Percentiles rank a stretch among this genome's conserved stretches.
Conservation (phyloP, 2,113 vertebrate genomes). For the Esox niger region DNA sequence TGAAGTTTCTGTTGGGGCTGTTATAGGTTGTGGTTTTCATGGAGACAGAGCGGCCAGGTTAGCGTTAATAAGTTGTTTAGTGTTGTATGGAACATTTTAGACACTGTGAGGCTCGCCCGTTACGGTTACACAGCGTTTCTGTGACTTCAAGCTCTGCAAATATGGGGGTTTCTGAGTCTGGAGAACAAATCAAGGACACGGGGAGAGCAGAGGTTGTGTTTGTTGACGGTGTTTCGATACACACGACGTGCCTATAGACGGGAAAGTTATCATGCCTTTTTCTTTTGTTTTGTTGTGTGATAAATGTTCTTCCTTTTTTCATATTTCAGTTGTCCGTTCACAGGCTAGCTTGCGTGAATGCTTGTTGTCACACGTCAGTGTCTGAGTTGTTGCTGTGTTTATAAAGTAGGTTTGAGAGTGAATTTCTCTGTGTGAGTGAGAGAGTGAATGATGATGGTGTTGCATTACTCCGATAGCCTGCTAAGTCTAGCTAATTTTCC, state of each 20-base stretch:
- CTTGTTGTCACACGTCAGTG: neutral
- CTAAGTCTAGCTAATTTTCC: slow-evolving; percentile 70
- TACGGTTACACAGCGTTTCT: no score
- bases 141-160: no score
- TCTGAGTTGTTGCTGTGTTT: slow-evolving; percentile 18
- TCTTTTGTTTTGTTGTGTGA: neutral
- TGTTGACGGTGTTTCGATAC: no score
- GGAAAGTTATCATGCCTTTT: neutral
- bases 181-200: no score
- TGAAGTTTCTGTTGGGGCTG: slow-evolving; percentile 37
- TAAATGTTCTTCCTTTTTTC: neutral
- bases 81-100: no score
- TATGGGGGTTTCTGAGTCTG: no score
- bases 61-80: no score
- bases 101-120: no score
- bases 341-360: neutral
- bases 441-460: slow-evolving; percentile 47
- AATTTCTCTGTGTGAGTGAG: slow-evolving; percentile 29
- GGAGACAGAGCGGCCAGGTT: neutral
- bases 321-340: neutral
- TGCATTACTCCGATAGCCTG: slow-evolving; percentile 42
- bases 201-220: no score
- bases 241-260: neutral
- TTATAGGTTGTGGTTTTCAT: slow-evolving; percentile 27
- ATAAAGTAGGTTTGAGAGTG: neutral